Conservation (phyloP, 2,888 invertebrate species). For the Apotomis capreana region DNA sequence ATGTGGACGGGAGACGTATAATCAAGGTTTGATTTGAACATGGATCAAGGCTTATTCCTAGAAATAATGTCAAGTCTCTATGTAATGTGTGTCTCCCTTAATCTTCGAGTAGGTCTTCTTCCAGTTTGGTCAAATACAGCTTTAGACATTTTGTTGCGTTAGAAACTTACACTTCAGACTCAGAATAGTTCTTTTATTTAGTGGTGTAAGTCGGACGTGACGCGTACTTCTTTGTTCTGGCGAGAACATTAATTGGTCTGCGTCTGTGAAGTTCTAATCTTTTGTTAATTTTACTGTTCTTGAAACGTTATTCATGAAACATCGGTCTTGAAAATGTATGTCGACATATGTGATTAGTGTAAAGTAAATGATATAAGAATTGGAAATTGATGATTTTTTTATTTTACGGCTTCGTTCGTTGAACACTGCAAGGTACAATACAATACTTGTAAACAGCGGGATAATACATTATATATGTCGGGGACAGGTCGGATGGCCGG, state of each 20-base stretch:
- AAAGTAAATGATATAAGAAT: too few species aligned
- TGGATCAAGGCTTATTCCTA: not conserved
- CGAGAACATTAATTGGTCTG: slow-evolving; percentile 30
- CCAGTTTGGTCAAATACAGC: too few species aligned
- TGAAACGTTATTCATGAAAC: not conserved
- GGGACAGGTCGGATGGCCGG: too few species aligned
- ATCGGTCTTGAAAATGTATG: not conserved
- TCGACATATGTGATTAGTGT: too few species aligned
- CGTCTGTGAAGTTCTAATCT: slow-evolving; percentile 36
- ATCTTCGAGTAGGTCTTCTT: too few species aligned
- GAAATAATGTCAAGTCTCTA: not conserved
- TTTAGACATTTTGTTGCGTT: not conserved
- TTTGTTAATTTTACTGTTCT: slow-evolving; percentile 6
- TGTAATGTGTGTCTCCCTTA: too few species aligned
- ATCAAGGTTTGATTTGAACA: not conserved
- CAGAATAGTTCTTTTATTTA: slow-evolving; percentile 9
- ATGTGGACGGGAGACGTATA: too few species aligned
- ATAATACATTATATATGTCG: too few species aligned
- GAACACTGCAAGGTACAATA: too few species aligned
- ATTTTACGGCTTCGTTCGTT: too few species aligned
- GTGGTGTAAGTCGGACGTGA: slow-evolving; percentile 31
- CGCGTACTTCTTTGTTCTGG: slow-evolving; percentile 30
- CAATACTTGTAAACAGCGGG: too few species aligned
- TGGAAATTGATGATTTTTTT: too few species aligned
- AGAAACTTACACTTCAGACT: not conserved